Evolutionary conservation across 2,888 invertebrate genomes (phyloP).

Genomic region (Nipponacmea schrenckii): DNA sequence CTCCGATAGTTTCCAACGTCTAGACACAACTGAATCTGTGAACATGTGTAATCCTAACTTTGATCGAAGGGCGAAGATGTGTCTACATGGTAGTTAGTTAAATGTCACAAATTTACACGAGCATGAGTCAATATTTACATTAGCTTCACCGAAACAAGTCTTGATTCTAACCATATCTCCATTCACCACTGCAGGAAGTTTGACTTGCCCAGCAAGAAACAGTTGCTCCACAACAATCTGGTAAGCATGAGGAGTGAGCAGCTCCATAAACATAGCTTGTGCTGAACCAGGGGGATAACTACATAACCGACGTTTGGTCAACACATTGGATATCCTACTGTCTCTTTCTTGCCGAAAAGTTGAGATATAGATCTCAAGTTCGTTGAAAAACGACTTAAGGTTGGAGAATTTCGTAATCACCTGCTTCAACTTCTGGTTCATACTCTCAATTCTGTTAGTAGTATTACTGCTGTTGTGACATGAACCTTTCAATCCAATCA

Average conservation of each 20-base stretch:
- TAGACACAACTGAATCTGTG: not conserved
- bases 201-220: not conserved
- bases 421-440: no score
- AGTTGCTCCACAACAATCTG: conserved; percentile 9
- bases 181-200: conserved; percentile 1
- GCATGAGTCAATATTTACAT: conserved; percentile 11
- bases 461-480: not conserved
- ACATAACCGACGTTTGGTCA: not conserved
- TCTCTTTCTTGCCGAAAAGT: not conserved
- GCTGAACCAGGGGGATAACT: not conserved
- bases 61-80: conserved; percentile 18
- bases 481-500: not conserved
- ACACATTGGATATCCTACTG: not conserved
- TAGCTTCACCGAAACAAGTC: not conserved
- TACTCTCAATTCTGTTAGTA: not conserved
- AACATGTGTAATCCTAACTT: not conserved
- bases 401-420: no score
- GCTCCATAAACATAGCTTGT: not conserved
- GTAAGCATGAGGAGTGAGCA: conserved; percentile 22
- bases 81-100: conserved; percentile 21
- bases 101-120: conserved; percentile 15
- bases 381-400: no score
- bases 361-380: no score
- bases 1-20: not conserved
- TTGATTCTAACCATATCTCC: not conserved